A percentile compares a stretch with the other conserved stretches of the same genome.
Conservation (phyloP, 2,888 invertebrate species). For the Ganaspis brasiliensis region DNA sequence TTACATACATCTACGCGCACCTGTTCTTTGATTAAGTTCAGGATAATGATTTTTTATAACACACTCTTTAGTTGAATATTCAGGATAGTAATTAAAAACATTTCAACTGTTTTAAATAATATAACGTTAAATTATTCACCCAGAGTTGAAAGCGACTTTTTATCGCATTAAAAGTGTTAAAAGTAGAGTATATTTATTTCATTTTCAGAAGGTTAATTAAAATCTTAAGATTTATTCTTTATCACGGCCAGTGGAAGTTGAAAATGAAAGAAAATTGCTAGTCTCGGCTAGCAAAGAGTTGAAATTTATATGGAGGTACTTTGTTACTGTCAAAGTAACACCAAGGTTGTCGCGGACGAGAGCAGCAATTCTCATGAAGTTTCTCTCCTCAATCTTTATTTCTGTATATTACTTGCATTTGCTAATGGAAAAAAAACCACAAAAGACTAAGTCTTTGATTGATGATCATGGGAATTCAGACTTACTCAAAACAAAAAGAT, state of each 20-base stretch:
- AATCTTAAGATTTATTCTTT: constrained; percentile 24
- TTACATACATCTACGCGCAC: neutral
- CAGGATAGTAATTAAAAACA: too few species aligned
- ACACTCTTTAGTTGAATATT: too few species aligned
- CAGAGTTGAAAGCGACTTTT: too few species aligned
- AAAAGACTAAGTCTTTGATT: constrained; percentile 1
- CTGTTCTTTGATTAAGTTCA: neutral
- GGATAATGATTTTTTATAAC: neutral
- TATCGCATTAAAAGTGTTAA: neutral
- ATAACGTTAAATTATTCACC: too few species aligned
- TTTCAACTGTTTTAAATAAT: too few species aligned
- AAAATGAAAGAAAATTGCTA: constrained; percentile 35
- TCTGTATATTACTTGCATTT: constrained; percentile 5
- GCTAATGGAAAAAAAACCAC: constrained; percentile 4
- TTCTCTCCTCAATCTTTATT: constrained; percentile 9
- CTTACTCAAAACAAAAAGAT: neutral
- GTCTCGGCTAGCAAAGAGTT: neutral
- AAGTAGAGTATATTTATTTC: neutral
- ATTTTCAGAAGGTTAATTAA: neutral
- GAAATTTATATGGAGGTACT: constrained; percentile 28
- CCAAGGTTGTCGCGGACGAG: constrained; percentile 19
- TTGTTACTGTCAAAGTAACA: constrained; percentile 36
- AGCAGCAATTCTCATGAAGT: constrained; percentile 20
- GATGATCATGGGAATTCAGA: neutral
- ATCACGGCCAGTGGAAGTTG: constrained; percentile 19